Percentiles rank a stretch among this genome's conserved stretches.
These are phyloP conservation scores for Pherbina coryleti DNA, from an alignment of 2,888 invertebrate genomes.

Conservation along the genomic window DNA sequence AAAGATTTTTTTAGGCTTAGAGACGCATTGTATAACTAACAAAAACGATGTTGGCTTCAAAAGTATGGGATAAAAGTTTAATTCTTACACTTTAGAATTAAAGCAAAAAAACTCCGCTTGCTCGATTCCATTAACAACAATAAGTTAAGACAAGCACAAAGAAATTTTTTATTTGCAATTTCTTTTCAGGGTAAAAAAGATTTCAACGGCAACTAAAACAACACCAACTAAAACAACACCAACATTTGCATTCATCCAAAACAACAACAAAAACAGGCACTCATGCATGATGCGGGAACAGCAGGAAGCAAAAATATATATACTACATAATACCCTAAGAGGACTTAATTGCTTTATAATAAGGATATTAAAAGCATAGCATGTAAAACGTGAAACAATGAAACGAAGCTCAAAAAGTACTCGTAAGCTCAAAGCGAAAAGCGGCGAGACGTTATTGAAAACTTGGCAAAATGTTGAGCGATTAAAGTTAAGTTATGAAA, in stretches of 20 bases:
- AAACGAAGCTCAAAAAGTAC: neutral
- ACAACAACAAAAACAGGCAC: neutral
- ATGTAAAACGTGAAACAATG: neutral
- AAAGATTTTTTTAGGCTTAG: too few species aligned
- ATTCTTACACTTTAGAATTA: too few species aligned
- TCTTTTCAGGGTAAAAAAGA: too few species aligned
- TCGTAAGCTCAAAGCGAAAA: neutral
- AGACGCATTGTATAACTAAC: too few species aligned
- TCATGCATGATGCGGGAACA: neutral
- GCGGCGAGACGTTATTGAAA: too few species aligned
- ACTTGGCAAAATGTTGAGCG: neutral
- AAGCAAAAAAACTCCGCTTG: too few species aligned
- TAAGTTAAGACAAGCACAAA: neutral
- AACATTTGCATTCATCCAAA: neutral
- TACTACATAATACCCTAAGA: conserved; percentile 62
- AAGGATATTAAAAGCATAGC: conserved; percentile 51
- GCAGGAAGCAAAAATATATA: conserved; percentile 29
- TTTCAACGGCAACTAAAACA: too few species aligned
- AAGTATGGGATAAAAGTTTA: too few species aligned
- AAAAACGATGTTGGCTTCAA: too few species aligned
- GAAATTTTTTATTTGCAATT: neutral
- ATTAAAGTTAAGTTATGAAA: neutral
- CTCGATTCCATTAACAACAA: neutral
- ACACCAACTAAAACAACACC: too few species aligned
- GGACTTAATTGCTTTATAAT: conserved; percentile 66